A percentile compares a stretch with the other conserved stretches of the same genome.
These are phyloP conservation scores for Flabesymbios commensalis DNA, from an alignment of 2,888 invertebrate species.

Conservation along the genomic window DNA sequence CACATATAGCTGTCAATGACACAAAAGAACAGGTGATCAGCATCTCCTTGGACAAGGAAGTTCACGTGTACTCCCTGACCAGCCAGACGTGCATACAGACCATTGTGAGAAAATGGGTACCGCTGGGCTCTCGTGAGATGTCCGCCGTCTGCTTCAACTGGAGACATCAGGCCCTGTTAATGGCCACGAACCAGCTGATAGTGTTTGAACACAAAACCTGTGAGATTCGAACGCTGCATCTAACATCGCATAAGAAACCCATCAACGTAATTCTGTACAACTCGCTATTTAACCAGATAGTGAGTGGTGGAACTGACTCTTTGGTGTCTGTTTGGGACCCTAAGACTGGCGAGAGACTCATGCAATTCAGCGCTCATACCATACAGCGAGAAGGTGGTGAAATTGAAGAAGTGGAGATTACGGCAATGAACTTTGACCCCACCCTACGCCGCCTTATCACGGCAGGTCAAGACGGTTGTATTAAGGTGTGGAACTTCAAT, in stretches of 20 bases:
- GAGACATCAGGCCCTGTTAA: slow-evolving; percentile 16
- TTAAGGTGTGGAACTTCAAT: slow-evolving; percentile 85
- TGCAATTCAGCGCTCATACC: slow-evolving; percentile 64
- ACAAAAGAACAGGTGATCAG: slow-evolving; percentile 70
- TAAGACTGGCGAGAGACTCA: slow-evolving; percentile 70
- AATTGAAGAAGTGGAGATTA: slow-evolving; percentile 65
- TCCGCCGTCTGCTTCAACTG: slow-evolving; percentile 15
- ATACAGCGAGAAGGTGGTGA: not conserved
- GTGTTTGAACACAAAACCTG: slow-evolving; percentile 20
- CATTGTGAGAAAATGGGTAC: slow-evolving; percentile 16
- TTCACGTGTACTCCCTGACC: slow-evolving; percentile 77
- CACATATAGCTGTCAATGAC: slow-evolving; percentile 71
- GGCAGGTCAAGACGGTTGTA: slow-evolving; percentile 77
- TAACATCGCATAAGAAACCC: slow-evolving; percentile 15
- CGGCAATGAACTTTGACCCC: slow-evolving; percentile 77
- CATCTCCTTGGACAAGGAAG: slow-evolving; percentile 72
- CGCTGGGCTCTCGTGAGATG: slow-evolving; percentile 13
- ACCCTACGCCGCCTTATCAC: slow-evolving; percentile 75
- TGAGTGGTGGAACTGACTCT: slow-evolving; percentile 79
- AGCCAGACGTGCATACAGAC: slow-evolving; percentile 73
- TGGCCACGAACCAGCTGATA: slow-evolving; percentile 21
- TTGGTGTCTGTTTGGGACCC: slow-evolving; percentile 83
- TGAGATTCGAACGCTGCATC: not conserved
- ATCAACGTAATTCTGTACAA: slow-evolving; percentile 19
- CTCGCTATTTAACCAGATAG: slow-evolving; percentile 64